phyloP scores from a whole-genome alignment of 2,888 invertebrate species.

The Raillietiella orientalis region DNA sequence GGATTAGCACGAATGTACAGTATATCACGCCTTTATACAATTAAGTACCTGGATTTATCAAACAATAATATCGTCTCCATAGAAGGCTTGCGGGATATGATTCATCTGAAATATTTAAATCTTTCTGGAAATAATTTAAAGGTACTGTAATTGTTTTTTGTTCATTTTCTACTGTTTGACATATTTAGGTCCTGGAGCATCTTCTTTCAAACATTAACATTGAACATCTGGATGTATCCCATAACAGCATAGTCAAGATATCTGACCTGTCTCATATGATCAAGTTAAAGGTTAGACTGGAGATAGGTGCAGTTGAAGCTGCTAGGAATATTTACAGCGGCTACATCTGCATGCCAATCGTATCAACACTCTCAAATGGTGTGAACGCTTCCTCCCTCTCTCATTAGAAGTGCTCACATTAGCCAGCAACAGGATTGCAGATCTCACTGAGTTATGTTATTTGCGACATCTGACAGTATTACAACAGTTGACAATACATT shows the following conservation, averaged over 20 bases:
- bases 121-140: constrained; percentile 68
- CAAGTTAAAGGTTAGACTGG: constrained; percentile 33
- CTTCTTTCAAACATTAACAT: constrained; percentile 43
- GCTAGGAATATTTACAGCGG: constrained; percentile 21
- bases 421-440: constrained; percentile 46
- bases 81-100: constrained; percentile 56
- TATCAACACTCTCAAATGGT: constrained; percentile 41
- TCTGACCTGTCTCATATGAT: constrained; percentile 52
- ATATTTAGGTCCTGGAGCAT: constrained; percentile 68
- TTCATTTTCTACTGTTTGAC: constrained; percentile 13
- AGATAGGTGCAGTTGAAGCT: neutral
- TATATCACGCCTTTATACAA: constrained; percentile 38
- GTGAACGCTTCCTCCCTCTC: constrained; percentile 44
- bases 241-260: constrained; percentile 52
- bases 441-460: constrained; percentile 54
- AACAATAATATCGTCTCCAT: constrained; percentile 62
- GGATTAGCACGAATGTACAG: constrained; percentile 60
- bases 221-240: constrained; percentile 55
- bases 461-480: constrained; percentile 37
- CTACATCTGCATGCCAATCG: constrained; percentile 55
- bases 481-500: constrained; percentile 46
- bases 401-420: constrained; percentile 35
- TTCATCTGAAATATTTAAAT: constrained; percentile 43
- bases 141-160: constrained; percentile 13
- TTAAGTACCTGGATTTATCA: constrained; percentile 47